A percentile compares a stretch with the other conserved stretches of the same genome.
These are phyloP conservation scores for Rhabdomys pumilio DNA, from an alignment of 2,797 vertebrate genomes.

Conservation along the genomic window DNA sequence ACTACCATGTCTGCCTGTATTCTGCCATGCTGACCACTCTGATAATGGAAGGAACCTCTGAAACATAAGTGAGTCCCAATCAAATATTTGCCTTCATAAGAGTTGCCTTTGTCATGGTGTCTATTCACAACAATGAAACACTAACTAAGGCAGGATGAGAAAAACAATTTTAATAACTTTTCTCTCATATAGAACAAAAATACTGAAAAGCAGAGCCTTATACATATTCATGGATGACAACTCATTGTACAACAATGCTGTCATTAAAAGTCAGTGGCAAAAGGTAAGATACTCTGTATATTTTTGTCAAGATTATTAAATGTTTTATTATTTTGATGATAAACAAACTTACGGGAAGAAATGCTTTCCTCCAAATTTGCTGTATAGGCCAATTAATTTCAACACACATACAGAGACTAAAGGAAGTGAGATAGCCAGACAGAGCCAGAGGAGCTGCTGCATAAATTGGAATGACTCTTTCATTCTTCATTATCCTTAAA, in stretches of 20 bases:
- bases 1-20: neutral
- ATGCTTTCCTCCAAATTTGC: neutral
- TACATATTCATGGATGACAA: neutral
- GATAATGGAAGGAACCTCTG: neutral
- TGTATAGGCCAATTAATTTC: constrained; percentile 59
- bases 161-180: neutral
- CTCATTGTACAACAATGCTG: neutral
- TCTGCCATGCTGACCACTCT: neutral
- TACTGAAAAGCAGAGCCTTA: neutral
- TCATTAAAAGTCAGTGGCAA: constrained; percentile 37
- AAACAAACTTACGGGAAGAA: constrained; percentile 28
- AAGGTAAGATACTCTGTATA: neutral
- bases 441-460: constrained; percentile 18
- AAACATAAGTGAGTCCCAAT: neutral
- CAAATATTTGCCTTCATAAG: neutral
- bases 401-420: constrained; percentile 38
- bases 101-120: neutral
- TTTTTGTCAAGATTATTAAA: neutral
- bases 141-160: neutral
- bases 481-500: constrained; percentile 63
- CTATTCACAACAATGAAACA: neutral
- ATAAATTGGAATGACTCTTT: constrained; percentile 58
- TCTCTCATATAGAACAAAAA: neutral
- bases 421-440: neutral
- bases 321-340: constrained; percentile 53